These are phyloP conservation scores for Gymnocephalus cernua DNA, from an alignment of 2,113 vertebrate species.

Conservation along the genomic window DNA sequence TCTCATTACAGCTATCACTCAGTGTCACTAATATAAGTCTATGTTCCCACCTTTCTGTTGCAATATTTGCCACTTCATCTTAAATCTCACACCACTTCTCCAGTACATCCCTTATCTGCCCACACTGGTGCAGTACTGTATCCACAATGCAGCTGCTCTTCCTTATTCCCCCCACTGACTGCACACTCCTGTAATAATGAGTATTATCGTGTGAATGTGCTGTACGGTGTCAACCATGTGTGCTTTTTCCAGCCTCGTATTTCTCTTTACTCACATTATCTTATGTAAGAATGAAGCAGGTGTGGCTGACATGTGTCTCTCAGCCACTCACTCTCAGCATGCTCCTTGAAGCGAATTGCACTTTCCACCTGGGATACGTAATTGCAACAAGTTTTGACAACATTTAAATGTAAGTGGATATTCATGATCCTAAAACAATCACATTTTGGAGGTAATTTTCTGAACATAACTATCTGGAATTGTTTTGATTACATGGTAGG, in stretches of 20 bases:
- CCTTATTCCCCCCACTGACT: constrained; percentile 14
- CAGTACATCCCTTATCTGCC: constrained; percentile 26
- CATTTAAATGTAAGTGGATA: constrained; percentile 22
- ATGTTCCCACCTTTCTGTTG: constrained; percentile 37
- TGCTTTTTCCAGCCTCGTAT: constrained; percentile 27
- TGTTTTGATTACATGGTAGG: constrained; percentile 25
- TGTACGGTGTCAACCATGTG: constrained; percentile 29
- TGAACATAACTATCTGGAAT: background rate
- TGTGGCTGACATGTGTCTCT: constrained; percentile 58
- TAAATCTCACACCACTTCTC: constrained; percentile 39
- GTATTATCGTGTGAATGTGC: constrained; percentile 42
- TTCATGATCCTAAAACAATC: background rate
- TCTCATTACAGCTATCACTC: constrained; percentile 31
- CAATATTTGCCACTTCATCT: constrained; percentile 34
- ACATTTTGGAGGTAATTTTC: background rate
- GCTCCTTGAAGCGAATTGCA: constrained; percentile 18
- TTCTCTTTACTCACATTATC: constrained; percentile 36
- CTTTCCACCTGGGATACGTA: background rate
- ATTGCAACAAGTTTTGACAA: background rate
- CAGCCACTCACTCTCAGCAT: constrained; percentile 8
- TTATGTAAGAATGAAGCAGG: constrained; percentile 60
- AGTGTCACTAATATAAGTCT: constrained; percentile 29
- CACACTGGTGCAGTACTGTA: constrained; percentile 41
- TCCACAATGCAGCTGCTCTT: constrained; percentile 42
- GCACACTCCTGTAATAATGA: constrained; percentile 32